phyloP scores from a whole-genome alignment of 64 coral and sea anemone genomes.

The Anthopleura sola region DNA sequence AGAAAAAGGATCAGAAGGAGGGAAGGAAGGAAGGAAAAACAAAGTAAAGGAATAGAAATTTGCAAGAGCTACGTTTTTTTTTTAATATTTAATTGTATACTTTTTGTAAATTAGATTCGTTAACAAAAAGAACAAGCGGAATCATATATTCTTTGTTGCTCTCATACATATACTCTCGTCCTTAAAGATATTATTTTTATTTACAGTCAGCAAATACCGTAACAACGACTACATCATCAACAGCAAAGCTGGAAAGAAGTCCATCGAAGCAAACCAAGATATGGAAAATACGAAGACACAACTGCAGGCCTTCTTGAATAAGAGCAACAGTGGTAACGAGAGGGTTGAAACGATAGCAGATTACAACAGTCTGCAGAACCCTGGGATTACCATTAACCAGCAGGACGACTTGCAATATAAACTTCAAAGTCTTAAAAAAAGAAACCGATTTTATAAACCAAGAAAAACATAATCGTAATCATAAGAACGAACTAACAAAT shows the following conservation, averaged over 20 bases:
- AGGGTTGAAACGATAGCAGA: neutral
- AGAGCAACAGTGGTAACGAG: neutral
- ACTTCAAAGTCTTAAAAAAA: neutral
- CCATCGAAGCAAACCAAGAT: neutral
- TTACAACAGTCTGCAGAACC: neutral
- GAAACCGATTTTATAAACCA: slow-evolving; percentile 23
- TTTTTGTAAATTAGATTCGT: too few relatives aligned
- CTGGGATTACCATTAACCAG: neutral
- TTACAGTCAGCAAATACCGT: neutral
- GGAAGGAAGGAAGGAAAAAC: too few relatives aligned
- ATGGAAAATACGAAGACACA: neutral
- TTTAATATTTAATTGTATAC: too few relatives aligned
- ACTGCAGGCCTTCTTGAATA: neutral
- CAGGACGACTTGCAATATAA: neutral
- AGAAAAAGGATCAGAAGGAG: too few relatives aligned
- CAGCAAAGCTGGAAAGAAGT: neutral
- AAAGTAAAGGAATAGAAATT: too few relatives aligned
- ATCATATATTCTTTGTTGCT: too few relatives aligned
- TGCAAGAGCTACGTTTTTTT: too few relatives aligned
- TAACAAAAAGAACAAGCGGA: too few relatives aligned
- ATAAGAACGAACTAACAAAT: neutral
- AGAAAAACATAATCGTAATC: neutral
- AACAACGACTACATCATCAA: neutral
- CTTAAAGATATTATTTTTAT: neutral
- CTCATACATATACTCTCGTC: too few relatives aligned